phyloP scores from a whole-genome alignment of 2,888 invertebrate species.

The Pterobdella sp. region DNA sequence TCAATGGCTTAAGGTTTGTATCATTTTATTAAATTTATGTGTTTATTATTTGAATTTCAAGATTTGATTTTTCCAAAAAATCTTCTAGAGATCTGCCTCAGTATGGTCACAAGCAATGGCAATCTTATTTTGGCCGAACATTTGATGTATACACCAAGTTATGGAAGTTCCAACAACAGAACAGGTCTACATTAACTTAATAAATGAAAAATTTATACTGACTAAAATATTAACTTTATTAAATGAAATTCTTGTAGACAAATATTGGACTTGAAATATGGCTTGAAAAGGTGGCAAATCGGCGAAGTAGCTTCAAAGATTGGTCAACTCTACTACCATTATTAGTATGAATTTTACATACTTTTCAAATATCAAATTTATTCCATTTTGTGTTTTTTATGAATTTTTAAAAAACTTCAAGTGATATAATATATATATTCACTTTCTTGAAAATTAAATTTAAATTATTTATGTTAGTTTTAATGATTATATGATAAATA shows the following conservation, averaged over 20 bases:
- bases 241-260: slow-evolving; percentile 54
- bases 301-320: slow-evolving; percentile 97
- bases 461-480: slow-evolving; percentile 16
- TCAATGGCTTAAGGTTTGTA: slow-evolving; percentile 78
- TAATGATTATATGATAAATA: too few relatives aligned
- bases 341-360: slow-evolving; percentile 66
- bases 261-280: slow-evolving; percentile 82
- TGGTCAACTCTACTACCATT: slow-evolving; percentile 94
- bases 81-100: slow-evolving; percentile 82
- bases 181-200: too few relatives aligned
- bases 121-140: slow-evolving; percentile 88
- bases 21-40: not conserved
- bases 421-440: too few relatives aligned
- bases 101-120: slow-evolving; percentile 95
- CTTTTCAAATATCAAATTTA: not conserved
- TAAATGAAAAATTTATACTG: too few relatives aligned
- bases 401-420: too few relatives aligned
- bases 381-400: too few relatives aligned
- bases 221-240: too few relatives aligned
- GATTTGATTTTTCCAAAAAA: not conserved
- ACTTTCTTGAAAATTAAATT: too few relatives aligned
- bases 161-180: slow-evolving; percentile 96
- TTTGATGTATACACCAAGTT: slow-evolving; percentile 94
- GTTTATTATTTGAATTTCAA: not conserved
- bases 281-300: slow-evolving; percentile 92